Evolutionary conservation across 2,888 invertebrate genomes (phyloP).

Genomic region (Ormyrus pomaceus): DNA sequence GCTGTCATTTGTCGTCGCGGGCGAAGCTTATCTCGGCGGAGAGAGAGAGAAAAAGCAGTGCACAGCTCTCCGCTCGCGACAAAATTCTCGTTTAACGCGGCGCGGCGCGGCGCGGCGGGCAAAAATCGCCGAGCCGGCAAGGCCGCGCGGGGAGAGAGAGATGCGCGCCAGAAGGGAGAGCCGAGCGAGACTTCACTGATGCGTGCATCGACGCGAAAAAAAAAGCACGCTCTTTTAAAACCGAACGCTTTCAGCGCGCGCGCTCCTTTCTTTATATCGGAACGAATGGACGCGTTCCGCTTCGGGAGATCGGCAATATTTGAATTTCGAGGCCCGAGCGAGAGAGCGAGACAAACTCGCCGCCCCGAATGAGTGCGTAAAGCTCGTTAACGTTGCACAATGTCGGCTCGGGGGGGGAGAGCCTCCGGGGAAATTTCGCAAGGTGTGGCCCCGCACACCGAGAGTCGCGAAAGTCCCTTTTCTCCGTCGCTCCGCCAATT

Average conservation of each 20-base stretch:
- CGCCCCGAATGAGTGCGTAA: too few relatives aligned
- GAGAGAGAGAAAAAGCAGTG: constrained; percentile 2
- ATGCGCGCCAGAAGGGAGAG: constrained; percentile 28
- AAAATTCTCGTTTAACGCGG: constrained; percentile 48
- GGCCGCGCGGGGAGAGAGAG: constrained; percentile 19
- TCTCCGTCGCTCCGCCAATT: constrained; percentile 12
- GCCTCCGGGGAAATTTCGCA: constrained; percentile 10
- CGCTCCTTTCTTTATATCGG: neutral
- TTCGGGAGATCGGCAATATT: neutral
- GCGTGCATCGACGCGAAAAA: constrained; percentile 23
- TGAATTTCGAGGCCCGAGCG: neutral
- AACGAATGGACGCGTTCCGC: constrained; percentile 1
- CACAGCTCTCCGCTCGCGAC: constrained; percentile 28
- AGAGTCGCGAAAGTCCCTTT: neutral
- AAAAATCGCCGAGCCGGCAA: constrained; percentile 33
- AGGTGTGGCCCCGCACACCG: neutral
- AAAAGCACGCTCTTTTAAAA: neutral
- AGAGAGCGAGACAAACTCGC: neutral
- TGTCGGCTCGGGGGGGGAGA: neutral
- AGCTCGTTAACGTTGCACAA: neutral
- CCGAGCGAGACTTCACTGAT: constrained; percentile 21
- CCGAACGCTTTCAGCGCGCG: neutral
- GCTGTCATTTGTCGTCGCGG: constrained; percentile 43
- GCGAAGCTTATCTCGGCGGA: constrained; percentile 30
- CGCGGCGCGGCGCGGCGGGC: neutral